These are phyloP conservation scores for Parazoanthus darwini DNA, from an alignment of 92 coral and sea anemone genomes.

Conservation along the genomic window DNA sequence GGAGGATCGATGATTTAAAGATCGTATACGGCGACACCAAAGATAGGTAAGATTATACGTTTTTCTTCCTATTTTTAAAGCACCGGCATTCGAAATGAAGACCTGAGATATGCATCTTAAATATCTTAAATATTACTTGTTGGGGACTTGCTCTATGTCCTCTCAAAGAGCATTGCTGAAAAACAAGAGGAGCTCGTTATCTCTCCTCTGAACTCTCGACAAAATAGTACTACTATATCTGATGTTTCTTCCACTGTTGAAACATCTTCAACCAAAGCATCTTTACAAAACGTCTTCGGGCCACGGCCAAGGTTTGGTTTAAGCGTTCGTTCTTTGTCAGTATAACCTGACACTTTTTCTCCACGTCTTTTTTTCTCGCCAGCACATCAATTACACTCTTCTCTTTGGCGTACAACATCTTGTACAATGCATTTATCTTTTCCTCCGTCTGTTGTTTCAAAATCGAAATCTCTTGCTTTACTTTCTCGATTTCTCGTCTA, in stretches of 20 bases:
- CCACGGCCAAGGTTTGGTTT: not conserved
- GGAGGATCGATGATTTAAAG: too few relatives aligned
- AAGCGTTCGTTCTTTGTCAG: not conserved
- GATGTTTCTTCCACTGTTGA: slow-evolving; percentile 14
- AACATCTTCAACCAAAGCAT: slow-evolving; percentile 4
- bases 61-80: too few relatives aligned
- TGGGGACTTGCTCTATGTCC: not conserved
- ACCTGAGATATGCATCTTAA: too few relatives aligned
- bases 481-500: slow-evolving; percentile 23
- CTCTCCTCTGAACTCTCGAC: not conserved
- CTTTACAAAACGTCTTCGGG: not conserved
- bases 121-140: not conserved
- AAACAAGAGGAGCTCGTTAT: not conserved
- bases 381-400: slow-evolving; percentile 1
- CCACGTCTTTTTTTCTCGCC: slow-evolving; percentile 4
- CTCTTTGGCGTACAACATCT: slow-evolving; percentile 18
- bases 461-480: slow-evolving; percentile 24
- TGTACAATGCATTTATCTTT: slow-evolving; percentile 14
- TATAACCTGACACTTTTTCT: not conserved
- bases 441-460: slow-evolving; percentile 11
- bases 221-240: not conserved
- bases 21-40: too few relatives aligned
- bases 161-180: not conserved
- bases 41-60: too few relatives aligned
- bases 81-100: too few relatives aligned